A percentile compares a stretch with the other conserved stretches of the same genome.
Evolutionary conservation across 1,140 invertebrate species (phyloP).

Genomic region (Meloidogyne hapla): DNA sequence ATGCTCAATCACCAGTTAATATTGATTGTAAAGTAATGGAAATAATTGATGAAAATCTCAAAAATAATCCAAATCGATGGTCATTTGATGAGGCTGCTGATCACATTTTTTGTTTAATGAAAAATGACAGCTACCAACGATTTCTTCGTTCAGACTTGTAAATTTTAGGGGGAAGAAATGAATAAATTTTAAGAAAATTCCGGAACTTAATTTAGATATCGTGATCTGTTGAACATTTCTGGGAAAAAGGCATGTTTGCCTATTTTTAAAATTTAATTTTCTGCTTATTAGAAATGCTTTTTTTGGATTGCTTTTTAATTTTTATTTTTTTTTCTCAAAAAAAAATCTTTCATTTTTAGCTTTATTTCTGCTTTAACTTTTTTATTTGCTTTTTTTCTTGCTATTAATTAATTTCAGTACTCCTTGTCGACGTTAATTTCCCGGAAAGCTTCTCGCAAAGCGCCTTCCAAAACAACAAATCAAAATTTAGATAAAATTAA

Average conservation of each 20-base stretch:
- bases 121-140: constrained; percentile 94
- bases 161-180: constrained; percentile 27
- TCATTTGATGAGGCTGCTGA: constrained; percentile 95
- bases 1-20: constrained; percentile 92
- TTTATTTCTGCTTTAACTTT: constrained; percentile 30
- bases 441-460: constrained; percentile 56
- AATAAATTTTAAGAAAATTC: constrained; percentile 32
- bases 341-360: too few relatives aligned
- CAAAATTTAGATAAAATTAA: not conserved
- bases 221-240: constrained; percentile 51
- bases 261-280: constrained; percentile 17
- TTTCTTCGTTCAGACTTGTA: constrained; percentile 96
- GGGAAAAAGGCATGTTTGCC: constrained; percentile 56
- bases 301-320: constrained; percentile 21
- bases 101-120: constrained; percentile 98
- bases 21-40: constrained; percentile 86
- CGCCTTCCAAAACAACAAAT: constrained; percentile 28
- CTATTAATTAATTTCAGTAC: constrained; percentile 50
- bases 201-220: constrained; percentile 11
- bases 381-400: not conserved
- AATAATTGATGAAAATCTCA: constrained; percentile 76
- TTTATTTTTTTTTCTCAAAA: too few relatives aligned
- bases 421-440: constrained; percentile 58
- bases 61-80: constrained; percentile 80
- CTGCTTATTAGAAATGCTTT: constrained; percentile 2